Percentiles rank a stretch among this genome's conserved stretches.
These are phyloP conservation scores for Cuculus canorus DNA, from an alignment of 2,797 vertebrate species.

Conservation along the genomic window DNA sequence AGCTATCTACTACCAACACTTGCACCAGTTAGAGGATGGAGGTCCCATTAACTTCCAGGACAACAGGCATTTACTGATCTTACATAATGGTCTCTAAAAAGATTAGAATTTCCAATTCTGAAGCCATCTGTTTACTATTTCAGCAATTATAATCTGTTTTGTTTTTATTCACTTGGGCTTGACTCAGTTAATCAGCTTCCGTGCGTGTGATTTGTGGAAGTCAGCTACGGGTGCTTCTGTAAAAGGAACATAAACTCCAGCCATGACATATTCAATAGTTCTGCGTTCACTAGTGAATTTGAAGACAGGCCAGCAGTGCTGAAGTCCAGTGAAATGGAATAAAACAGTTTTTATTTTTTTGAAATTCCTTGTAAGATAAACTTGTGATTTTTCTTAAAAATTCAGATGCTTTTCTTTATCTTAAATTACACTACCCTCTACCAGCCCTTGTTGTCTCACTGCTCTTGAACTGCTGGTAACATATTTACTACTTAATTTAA, in stretches of 20 bases:
- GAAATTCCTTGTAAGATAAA: neutral
- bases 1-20: neutral
- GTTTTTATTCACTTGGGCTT: neutral
- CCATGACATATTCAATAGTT: neutral
- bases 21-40: neutral
- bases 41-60: neutral
- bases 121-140: neutral
- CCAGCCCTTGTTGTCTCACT: neutral
- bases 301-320: conserved; percentile 12
- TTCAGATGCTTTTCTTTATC: neutral
- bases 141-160: neutral
- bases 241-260: conserved; percentile 21
- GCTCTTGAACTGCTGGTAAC: neutral
- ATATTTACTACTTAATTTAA: neutral
- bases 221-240: neutral
- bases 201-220: neutral
- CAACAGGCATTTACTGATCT: neutral
- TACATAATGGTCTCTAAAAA: neutral
- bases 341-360: neutral
- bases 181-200: neutral
- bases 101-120: neutral
- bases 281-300: neutral
- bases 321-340: conserved; percentile 26
- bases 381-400: neutral
- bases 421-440: neutral